Percentiles rank a stretch among this genome's conserved stretches.
phyloP scores from a whole-genome alignment of 2,888 invertebrate species.

The Drosophila fungiperda region DNA sequence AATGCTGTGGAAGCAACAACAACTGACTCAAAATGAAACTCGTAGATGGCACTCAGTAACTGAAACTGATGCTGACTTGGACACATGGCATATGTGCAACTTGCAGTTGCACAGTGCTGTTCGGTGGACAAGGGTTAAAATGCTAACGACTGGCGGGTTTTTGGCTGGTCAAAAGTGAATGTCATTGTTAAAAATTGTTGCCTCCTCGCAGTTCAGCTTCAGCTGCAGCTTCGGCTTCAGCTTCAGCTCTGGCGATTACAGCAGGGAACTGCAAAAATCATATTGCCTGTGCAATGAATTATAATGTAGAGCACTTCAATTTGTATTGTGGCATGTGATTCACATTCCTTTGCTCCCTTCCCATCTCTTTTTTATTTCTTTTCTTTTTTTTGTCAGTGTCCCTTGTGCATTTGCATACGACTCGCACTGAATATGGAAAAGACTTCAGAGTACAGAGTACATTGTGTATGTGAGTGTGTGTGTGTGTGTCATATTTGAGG shows the following conservation, averaged over 20 bases:
- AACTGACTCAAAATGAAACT: constrained; percentile 15
- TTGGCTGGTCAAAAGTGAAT: constrained; percentile 50
- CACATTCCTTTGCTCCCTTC: constrained; percentile 24
- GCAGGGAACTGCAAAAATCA: constrained; percentile 51
- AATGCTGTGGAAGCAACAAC: background rate
- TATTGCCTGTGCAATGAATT: constrained; percentile 69
- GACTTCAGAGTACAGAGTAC: background rate
- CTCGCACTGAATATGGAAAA: constrained; percentile 4
- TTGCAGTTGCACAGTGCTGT: constrained; percentile 32
- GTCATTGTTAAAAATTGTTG: constrained; percentile 62
- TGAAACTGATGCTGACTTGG: constrained; percentile 32
- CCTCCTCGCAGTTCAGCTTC: constrained; percentile 23
- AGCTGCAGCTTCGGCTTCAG: background rate
- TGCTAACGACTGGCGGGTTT: constrained; percentile 17
- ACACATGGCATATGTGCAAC: constrained; percentile 57
- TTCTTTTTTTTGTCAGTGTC: constrained; percentile 7
- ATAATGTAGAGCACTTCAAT: constrained; percentile 67
- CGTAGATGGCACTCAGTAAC: constrained; percentile 9
- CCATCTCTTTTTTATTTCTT: background rate
- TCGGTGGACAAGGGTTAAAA: background rate
- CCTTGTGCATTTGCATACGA: constrained; percentile 49
- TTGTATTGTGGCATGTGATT: constrained; percentile 52
- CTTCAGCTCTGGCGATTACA: constrained; percentile 29
- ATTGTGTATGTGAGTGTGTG: background rate
- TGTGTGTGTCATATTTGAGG: constrained; percentile 7